These are phyloP conservation scores for Albula glossodonta DNA, from an alignment of 2,113 vertebrate genomes.

Conservation along the genomic window DNA sequence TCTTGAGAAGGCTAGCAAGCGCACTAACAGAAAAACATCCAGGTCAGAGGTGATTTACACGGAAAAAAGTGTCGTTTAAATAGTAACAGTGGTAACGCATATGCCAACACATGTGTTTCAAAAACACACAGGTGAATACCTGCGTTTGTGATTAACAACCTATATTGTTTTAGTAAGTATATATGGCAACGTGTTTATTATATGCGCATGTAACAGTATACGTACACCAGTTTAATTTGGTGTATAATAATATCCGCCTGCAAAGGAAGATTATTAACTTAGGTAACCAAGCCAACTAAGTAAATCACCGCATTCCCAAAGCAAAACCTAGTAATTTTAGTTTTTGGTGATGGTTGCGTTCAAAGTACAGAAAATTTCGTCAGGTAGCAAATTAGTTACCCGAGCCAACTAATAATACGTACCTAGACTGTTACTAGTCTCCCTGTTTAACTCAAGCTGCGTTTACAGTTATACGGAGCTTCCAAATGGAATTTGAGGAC, in stretches of 20 bases:
- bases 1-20: background rate
- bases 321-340: background rate
- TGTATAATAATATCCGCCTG: background rate
- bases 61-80: background rate
- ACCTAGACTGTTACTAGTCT: background rate
- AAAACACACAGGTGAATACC: background rate
- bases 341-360: too few relatives aligned
- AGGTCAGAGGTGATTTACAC: background rate
- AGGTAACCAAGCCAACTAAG: background rate
- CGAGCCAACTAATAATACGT: background rate
- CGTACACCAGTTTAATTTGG: background rate
- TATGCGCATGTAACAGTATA: background rate
- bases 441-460: background rate
- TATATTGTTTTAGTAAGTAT: background rate
- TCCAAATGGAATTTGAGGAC: slow-evolving; percentile 68
- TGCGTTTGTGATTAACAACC: background rate
- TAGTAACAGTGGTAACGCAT: background rate
- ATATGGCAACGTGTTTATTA: background rate
- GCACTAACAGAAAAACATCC: slow-evolving; percentile 12
- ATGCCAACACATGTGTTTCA: background rate
- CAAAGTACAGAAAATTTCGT: too few relatives aligned
- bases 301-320: background rate
- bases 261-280: background rate
- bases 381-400: too few relatives aligned
- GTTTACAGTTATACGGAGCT: background rate